phyloP scores from a whole-genome alignment of 2,113 vertebrate species.

The Miniopterus natalensis region DNA sequence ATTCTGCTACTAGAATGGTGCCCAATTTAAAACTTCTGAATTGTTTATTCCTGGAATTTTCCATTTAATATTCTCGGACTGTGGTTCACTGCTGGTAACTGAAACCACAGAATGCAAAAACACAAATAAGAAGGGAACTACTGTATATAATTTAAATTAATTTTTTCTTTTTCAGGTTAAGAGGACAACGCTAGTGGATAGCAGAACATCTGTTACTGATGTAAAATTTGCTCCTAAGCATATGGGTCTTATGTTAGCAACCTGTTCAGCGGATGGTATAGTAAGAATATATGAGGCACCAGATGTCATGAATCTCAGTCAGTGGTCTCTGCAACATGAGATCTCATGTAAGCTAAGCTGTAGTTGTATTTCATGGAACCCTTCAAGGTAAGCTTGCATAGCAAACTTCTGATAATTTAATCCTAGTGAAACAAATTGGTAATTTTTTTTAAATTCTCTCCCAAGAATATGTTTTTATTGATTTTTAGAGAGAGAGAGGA shows the following conservation, averaged over 20 bases:
- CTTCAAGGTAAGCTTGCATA: slow-evolving; percentile 92
- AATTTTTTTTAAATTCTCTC: not conserved
- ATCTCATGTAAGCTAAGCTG: slow-evolving; percentile 99
- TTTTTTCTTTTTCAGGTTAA: slow-evolving; percentile 92
- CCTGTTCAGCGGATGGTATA: slow-evolving; percentile 97
- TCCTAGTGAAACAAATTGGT: not conserved
- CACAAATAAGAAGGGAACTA: not conserved
- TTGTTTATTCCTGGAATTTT: not conserved
- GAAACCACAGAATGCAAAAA: not conserved
- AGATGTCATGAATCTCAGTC: slow-evolving; percentile 99
- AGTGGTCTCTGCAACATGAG: slow-evolving; percentile 99
- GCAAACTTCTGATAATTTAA: not conserved
- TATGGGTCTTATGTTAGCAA: slow-evolving; percentile 98
- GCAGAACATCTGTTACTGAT: slow-evolving; percentile 98
- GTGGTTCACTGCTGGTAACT: not conserved
- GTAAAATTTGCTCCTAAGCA: slow-evolving; percentile 99
- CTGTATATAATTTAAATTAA: slow-evolving; percentile 18
- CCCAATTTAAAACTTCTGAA: not conserved
- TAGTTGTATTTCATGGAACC: slow-evolving; percentile 99
- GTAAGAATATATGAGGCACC: slow-evolving; percentile 98
- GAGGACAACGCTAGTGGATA: slow-evolving; percentile 98
- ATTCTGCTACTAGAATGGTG: not conserved
- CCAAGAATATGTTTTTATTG: not conserved
- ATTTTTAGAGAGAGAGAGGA: not conserved
- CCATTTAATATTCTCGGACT: not conserved